A percentile compares a stretch with the other conserved stretches of the same genome.
Conservation (phyloP, 2,113 vertebrate genomes). For the Thinocorus orbignyianus region DNA sequence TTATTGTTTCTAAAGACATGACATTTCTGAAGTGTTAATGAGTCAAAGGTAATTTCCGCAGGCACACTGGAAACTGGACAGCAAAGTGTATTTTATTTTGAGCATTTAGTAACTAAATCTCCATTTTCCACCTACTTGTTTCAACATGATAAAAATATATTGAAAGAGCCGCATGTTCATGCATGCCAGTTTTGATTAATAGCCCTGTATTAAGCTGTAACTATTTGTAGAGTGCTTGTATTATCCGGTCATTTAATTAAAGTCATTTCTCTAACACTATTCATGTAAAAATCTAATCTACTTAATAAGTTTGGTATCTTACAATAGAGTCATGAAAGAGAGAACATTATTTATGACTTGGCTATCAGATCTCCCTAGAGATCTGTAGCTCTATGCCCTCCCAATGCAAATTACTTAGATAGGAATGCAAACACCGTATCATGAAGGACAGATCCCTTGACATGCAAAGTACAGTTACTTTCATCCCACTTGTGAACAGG, state of each 20-base stretch:
- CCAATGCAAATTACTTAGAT: background rate
- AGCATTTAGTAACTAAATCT: conserved; percentile 9
- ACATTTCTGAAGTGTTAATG: conserved; percentile 16
- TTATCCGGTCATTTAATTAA: conserved; percentile 46
- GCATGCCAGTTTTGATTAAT: conserved; percentile 13
- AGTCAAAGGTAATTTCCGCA: background rate
- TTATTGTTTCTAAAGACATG: background rate
- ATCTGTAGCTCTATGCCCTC: background rate
- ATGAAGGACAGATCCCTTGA: background rate
- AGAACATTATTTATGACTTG: background rate
- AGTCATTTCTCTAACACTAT: background rate
- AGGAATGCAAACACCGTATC: background rate
- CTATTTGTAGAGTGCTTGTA: conserved; percentile 17
- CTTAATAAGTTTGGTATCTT: background rate
- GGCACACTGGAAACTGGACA: background rate
- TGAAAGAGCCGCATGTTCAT: background rate
- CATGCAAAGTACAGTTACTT: background rate
- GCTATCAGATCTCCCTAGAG: background rate
- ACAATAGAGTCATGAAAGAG: background rate
- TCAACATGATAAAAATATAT: conserved; percentile 22
- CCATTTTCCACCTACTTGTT: conserved; percentile 7
- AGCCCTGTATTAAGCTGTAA: conserved; percentile 13
- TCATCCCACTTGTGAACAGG: background rate
- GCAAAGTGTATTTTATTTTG: background rate
- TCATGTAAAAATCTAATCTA: conserved; percentile 14